phyloP scores from a whole-genome alignment of 1,140 invertebrate genomes.

The Gryllus bimaculatus region DNA sequence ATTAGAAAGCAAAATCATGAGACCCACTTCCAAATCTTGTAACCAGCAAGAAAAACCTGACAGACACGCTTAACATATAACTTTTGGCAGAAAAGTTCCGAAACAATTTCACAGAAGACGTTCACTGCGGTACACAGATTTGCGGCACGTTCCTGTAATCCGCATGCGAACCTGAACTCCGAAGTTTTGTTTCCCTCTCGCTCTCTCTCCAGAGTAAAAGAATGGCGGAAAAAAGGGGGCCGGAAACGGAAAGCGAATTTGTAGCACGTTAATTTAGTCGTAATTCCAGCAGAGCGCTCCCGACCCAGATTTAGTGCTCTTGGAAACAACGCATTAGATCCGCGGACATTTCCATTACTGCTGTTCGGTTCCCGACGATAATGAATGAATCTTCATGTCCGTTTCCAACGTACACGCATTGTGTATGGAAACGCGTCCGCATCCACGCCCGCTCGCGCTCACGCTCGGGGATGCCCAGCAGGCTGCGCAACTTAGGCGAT shows the following conservation, averaged over 20 bases:
- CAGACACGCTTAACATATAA: no score
- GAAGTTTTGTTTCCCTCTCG: no score
- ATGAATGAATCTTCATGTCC: not conserved
- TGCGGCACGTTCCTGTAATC: no score
- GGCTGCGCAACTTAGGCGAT: not conserved
- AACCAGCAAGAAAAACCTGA: no score
- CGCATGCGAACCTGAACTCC: no score
- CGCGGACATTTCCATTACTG: not conserved
- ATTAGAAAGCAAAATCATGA: no score
- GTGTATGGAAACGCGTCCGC: not conserved
- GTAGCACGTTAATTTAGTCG: constrained; percentile 1
- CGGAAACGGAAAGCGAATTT: not conserved
- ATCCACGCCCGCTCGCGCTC: not conserved
- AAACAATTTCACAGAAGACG: no score
- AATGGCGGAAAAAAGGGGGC: not conserved
- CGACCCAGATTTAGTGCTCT: not conserved
- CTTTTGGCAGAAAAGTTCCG: no score
- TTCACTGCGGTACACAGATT: no score
- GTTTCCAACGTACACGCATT: not conserved
- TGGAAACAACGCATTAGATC: constrained; percentile 4
- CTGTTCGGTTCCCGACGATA: not conserved
- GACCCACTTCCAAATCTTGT: no score
- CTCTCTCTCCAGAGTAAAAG: not conserved
- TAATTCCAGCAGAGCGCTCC: not conserved
- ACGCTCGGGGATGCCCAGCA: not conserved